Evolutionary conservation across 2,797 vertebrate genomes (phyloP), one percentile per base, ranked within the genome.

Genomic region (Anguilla pacifica): DNA sequence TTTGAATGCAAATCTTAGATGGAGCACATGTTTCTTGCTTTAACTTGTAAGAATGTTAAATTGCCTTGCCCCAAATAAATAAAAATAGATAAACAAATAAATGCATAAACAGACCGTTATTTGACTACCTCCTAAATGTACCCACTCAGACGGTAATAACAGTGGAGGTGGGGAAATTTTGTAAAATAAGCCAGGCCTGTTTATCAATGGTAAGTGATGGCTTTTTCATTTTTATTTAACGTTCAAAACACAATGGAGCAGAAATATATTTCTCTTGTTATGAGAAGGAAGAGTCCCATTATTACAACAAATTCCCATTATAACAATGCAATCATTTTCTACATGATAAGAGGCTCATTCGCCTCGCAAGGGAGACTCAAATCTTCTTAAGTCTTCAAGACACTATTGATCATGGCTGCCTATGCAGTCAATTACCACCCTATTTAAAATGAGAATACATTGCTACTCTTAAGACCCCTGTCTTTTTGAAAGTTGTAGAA

Each of bases 351-450:
- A 79, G 74, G 39, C 35, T 22, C 39, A 39, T 79, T 79, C 0
- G 28, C 1, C 70, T 74, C 28, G 28, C 31, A 17, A 74, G 70
- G 70, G 70, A 70, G 6, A 28, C 64, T 9, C 64, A 28, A 28
- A 74, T 35, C 70, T 72, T 72, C 70, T 72, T 79, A 79, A 79
- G 31, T 79, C 74, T 79, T 79, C 74, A 43, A 43, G 15, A 19
- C 74, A 79, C 39, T 79, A 43, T 43, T 22, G 74, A 79, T 79
- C 74, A 79, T 46, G 17, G 6, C 39, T 79, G 74, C 35, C 70
- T 31, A 74, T 74, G 70, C 70, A 74, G 70, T 74, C 70, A 74
- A 74, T 74, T 74, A 74, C 70, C 70, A 74, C 13, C 70, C 70
- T 31, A 74, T 35, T 74, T 31, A 31, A 74, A 35, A 74, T 74